Evolutionary conservation across 2,888 invertebrate genomes (phyloP).

Genomic region (Seira ritae): DNA sequence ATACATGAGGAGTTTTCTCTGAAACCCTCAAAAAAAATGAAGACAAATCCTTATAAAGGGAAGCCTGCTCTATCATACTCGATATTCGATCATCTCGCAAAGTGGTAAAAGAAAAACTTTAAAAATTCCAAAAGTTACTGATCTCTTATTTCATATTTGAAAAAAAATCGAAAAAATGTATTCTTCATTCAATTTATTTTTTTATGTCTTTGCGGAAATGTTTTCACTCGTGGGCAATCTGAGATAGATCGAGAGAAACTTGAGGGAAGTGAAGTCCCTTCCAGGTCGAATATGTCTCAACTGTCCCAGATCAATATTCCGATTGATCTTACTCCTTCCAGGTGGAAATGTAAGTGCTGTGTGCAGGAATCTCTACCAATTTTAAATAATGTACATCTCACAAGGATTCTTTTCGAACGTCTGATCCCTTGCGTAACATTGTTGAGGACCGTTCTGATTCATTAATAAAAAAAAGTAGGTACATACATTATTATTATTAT

Average conservation of each 20-base stretch:
- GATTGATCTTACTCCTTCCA: not conserved
- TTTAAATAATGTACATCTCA: not conserved
- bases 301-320: not conserved
- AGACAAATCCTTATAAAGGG: not conserved
- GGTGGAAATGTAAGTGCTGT: not conserved
- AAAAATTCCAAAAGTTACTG: not conserved
- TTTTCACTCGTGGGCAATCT: not conserved
- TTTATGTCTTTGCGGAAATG: no score
- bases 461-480: no score
- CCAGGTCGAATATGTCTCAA: not conserved
- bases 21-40: not conserved
- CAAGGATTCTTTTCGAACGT: not conserved
- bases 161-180: not conserved
- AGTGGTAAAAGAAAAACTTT: not conserved
- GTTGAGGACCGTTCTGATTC: not conserved
- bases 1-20: not conserved
- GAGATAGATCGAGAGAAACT: not conserved
- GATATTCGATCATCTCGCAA: constrained; percentile 1
- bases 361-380: not conserved
- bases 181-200: no score
- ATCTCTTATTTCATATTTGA: constrained; percentile 1
- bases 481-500: constrained; percentile 11
- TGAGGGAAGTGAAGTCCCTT: not conserved
- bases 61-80: not conserved
- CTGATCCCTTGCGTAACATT: not conserved